Percentiles rank a stretch among this genome's conserved stretches.
phyloP scores from a whole-genome alignment of 2,888 invertebrate species.

The Julus scandinavius region DNA sequence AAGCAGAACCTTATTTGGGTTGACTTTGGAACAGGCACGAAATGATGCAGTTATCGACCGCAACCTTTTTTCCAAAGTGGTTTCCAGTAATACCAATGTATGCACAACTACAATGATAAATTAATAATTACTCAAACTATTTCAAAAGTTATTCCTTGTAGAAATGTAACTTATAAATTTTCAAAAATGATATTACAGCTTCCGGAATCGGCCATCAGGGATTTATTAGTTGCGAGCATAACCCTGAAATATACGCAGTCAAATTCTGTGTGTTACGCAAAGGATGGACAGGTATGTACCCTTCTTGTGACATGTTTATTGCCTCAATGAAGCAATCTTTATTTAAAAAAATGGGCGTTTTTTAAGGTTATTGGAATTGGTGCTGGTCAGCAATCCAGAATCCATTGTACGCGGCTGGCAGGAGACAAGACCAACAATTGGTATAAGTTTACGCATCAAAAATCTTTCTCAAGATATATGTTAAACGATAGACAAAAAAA shows the following conservation, averaged over 20 bases:
- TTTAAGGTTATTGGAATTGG: slow-evolving; percentile 86
- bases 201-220: slow-evolving; percentile 81
- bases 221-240: slow-evolving; percentile 94
- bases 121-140: background rate
- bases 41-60: slow-evolving; percentile 87
- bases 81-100: slow-evolving; percentile 75
- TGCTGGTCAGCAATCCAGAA: slow-evolving; percentile 98
- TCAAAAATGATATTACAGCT: slow-evolving; percentile 68
- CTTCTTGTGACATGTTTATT: background rate
- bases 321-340: slow-evolving; percentile 29
- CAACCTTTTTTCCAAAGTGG: slow-evolving; percentile 82
- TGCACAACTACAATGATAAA: background rate
- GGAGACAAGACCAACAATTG: slow-evolving; percentile 98
- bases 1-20: slow-evolving; percentile 83
- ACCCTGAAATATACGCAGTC: slow-evolving; percentile 98
- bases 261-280: slow-evolving; percentile 97
- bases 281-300: slow-evolving; percentile 74
- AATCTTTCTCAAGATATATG: background rate
- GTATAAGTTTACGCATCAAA: slow-evolving; percentile 66
- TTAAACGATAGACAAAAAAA: background rate
- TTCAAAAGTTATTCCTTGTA: too few relatives aligned
- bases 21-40: slow-evolving; percentile 86
- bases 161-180: slow-evolving; percentile 46
- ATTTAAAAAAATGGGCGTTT: slow-evolving; percentile 63
- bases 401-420: slow-evolving; percentile 97